A percentile compares a stretch with the other conserved stretches of the same genome.
These are phyloP conservation scores for Ageneiosus marmoratus DNA, from an alignment of 2,113 vertebrate species.

Conservation along the genomic window DNA sequence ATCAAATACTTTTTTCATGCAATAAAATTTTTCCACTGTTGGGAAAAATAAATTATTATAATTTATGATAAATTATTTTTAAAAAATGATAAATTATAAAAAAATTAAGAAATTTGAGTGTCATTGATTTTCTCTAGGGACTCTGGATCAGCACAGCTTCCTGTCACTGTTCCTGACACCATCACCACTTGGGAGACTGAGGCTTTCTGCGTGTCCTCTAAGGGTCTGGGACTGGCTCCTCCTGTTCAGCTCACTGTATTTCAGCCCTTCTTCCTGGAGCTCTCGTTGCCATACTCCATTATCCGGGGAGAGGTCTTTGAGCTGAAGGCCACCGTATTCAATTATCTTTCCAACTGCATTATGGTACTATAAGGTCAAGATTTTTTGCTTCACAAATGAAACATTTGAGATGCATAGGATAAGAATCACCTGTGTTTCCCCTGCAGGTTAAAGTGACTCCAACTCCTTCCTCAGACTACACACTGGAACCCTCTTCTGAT, in stretches of 20 bases:
- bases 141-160: constrained; percentile 56
- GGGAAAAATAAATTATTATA: too few relatives aligned
- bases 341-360: constrained; percentile 81
- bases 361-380: constrained; percentile 66
- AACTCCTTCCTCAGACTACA: constrained; percentile 67
- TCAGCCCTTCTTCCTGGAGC: constrained; percentile 88
- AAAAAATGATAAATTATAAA: too few relatives aligned
- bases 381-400: background rate
- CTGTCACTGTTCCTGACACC: constrained; percentile 79
- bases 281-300: constrained; percentile 79
- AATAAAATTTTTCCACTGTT: too few relatives aligned
- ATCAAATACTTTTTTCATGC: too few relatives aligned
- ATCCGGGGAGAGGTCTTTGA: constrained; percentile 70
- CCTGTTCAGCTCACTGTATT: constrained; percentile 71
- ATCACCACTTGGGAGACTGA: constrained; percentile 86
- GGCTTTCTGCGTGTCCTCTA: constrained; percentile 80
- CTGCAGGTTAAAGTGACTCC: constrained; percentile 71
- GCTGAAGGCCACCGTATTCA: constrained; percentile 82
- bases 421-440: constrained; percentile 47
- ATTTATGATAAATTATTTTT: too few relatives aligned
- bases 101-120: background rate
- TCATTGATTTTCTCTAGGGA: constrained; percentile 51
- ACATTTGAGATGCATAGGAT: background rate
- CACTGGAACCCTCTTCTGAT: constrained; percentile 61
- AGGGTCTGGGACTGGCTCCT: constrained; percentile 81